phyloP scores from a whole-genome alignment of 2,113 vertebrate genomes.

The Pimephales promelas region DNA sequence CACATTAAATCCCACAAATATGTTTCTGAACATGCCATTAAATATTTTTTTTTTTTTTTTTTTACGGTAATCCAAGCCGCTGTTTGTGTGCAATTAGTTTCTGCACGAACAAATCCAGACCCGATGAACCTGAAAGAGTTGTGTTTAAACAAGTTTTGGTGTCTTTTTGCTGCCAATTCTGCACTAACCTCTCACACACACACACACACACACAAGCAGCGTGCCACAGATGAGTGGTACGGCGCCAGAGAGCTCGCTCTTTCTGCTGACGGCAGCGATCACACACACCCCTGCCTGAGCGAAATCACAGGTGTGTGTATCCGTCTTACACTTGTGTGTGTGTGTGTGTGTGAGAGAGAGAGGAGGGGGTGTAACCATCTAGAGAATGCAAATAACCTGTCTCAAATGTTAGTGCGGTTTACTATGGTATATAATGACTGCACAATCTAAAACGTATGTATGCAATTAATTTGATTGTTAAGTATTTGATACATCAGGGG shows the following conservation, averaged over 20 bases:
- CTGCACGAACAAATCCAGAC: neutral
- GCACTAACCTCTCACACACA: neutral
- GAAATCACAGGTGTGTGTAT: slow-evolving; percentile 48
- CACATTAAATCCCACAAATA: slow-evolving; percentile 26
- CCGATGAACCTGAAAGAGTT: slow-evolving; percentile 32
- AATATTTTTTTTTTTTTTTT: too few relatives aligned
- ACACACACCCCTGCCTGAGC: slow-evolving; percentile 7
- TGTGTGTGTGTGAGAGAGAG: too few relatives aligned
- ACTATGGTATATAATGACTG: neutral
- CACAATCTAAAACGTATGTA: too few relatives aligned
- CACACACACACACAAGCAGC: neutral
- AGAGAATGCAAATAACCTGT: slow-evolving; percentile 3
- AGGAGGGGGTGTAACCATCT: slow-evolving; percentile 13
- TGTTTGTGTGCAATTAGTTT: neutral
- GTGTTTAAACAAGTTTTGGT: slow-evolving; percentile 49
- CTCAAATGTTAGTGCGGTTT: neutral
- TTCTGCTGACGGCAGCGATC: slow-evolving; percentile 38
- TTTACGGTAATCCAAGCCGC: neutral
- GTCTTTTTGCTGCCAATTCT: slow-evolving; percentile 16
- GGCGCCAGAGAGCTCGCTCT: slow-evolving; percentile 28
- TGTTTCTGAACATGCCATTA: neutral
- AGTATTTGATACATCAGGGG: too few relatives aligned
- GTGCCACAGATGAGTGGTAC: slow-evolving; percentile 32
- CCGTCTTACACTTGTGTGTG: neutral
- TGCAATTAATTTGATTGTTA: too few relatives aligned